A percentile compares a stretch with the other conserved stretches of the same genome.
phyloP scores from a whole-genome alignment of 2,888 invertebrate species.

The Ormyrus rosae region DNA sequence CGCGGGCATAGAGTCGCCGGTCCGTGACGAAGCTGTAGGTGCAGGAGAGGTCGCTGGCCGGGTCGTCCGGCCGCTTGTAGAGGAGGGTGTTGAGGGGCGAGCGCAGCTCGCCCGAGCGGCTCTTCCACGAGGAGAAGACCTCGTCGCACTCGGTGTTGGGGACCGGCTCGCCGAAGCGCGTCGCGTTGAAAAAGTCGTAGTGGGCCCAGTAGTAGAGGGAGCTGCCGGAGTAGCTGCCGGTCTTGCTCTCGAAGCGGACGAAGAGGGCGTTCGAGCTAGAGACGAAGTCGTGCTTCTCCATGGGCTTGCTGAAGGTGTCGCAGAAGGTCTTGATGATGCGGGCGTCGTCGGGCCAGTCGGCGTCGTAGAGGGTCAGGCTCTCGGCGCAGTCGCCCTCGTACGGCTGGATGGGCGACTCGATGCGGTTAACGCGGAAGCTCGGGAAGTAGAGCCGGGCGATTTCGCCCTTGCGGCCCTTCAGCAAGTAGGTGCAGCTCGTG shows the following conservation, averaged over 20 bases:
- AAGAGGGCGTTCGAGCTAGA: slow-evolving; percentile 91
- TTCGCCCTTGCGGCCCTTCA: slow-evolving; percentile 90
- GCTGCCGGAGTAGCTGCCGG: slow-evolving; percentile 95
- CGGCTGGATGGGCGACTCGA: slow-evolving; percentile 90
- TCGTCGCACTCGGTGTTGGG: slow-evolving; percentile 91
- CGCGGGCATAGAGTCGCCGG: slow-evolving; percentile 87
- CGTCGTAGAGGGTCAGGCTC: slow-evolving; percentile 92
- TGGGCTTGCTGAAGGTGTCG: slow-evolving; percentile 93
- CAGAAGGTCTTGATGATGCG: slow-evolving; percentile 95
- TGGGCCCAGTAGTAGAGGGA: slow-evolving; percentile 96
- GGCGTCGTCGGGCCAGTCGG: slow-evolving; percentile 91
- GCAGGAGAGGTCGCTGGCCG: slow-evolving; percentile 86
- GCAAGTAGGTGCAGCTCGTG: slow-evolving; percentile 93
- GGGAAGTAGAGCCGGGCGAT: slow-evolving; percentile 93
- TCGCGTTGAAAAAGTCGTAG: slow-evolving; percentile 95
- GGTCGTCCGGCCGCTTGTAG: slow-evolving; percentile 86
- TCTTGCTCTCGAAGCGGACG: slow-evolving; percentile 93
- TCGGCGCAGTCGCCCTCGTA: slow-evolving; percentile 94
- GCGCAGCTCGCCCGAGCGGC: slow-evolving; percentile 84
- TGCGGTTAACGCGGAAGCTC: slow-evolving; percentile 92
- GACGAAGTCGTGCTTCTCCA: slow-evolving; percentile 95
- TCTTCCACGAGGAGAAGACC: slow-evolving; percentile 90
- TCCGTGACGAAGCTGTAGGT: slow-evolving; percentile 91
- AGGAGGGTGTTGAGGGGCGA: slow-evolving; percentile 92
- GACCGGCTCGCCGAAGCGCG: slow-evolving; percentile 89